Percentiles rank a stretch among this genome's conserved stretches.
These are phyloP conservation scores for Diuraphis noxia DNA, from an alignment of 1,140 invertebrate species.

Conservation along the genomic window DNA sequence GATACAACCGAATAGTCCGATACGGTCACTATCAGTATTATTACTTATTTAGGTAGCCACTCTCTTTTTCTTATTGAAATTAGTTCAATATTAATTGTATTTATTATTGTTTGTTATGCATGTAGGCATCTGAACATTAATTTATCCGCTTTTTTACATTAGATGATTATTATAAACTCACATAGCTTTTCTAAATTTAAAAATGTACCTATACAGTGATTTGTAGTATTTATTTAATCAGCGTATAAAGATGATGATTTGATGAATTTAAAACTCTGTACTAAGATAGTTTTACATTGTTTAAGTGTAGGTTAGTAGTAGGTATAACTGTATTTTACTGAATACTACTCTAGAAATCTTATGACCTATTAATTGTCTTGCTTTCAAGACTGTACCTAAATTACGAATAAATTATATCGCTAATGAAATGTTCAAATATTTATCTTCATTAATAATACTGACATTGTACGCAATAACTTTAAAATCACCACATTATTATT, in stretches of 20 bases:
- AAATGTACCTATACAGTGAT: no score
- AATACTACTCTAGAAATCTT: neutral
- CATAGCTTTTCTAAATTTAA: no score
- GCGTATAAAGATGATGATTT: neutral
- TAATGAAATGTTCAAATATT: neutral
- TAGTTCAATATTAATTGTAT: neutral
- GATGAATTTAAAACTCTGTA: neutral
- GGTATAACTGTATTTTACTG: neutral
- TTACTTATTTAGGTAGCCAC: neutral
- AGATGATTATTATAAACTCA: neutral
- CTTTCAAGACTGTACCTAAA: neutral
- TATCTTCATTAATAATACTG: neutral
- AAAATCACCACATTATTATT: neutral
- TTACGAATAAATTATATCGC: neutral
- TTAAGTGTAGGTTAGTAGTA: no score
- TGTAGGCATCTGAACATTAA: neutral
- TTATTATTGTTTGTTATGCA: neutral
- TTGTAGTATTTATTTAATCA: neutral
- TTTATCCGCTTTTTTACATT: neutral
- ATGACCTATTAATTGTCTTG: neutral
- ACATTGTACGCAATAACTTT: neutral
- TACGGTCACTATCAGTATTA: neutral
- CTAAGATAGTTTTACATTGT: neutral
- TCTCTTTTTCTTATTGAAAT: no score
- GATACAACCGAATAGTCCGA: neutral